Evolutionary conservation across 2,113 vertebrate genomes (phyloP).

Genomic region (Morone saxatilis): DNA sequence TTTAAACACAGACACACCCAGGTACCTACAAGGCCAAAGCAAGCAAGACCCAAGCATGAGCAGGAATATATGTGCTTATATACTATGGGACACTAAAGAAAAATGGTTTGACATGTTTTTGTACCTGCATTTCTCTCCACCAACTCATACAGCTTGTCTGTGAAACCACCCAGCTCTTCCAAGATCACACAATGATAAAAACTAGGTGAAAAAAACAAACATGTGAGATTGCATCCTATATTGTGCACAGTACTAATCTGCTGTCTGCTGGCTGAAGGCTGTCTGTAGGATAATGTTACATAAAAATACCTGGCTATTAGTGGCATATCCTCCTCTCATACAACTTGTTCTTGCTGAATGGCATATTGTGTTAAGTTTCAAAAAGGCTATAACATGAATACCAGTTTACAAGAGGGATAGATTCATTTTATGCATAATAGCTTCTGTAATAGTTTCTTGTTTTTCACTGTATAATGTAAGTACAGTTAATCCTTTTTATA

Average conservation of each 20-base stretch:
- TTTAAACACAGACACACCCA: conserved; percentile 65
- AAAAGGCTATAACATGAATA: background rate
- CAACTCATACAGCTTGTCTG: background rate
- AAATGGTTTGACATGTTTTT: background rate
- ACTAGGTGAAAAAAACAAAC: background rate
- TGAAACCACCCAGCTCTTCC: conserved; percentile 8
- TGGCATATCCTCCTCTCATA: background rate
- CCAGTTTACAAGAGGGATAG: background rate
- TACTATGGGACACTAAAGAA: background rate
- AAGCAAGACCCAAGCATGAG: conserved; percentile 8
- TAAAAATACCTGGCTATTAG: background rate
- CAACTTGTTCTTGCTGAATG: conserved; percentile 4
- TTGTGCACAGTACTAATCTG: conserved; percentile 13
- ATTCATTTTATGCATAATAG: conserved; percentile 3
- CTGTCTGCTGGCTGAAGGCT: conserved; percentile 23
- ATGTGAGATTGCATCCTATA: background rate
- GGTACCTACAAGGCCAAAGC: conserved; percentile 22
- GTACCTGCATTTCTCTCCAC: background rate
- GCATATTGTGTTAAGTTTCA: background rate
- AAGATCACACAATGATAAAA: conserved; percentile 24
- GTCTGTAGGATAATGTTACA: conserved; percentile 36
- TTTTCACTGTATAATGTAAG: background rate
- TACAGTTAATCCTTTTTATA: background rate
- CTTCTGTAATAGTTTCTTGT: background rate
- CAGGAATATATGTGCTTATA: background rate